Evolutionary conservation across 2,888 invertebrate genomes (phyloP), one percentile per base, ranked within the genome.

Genomic region (Cheilosia grossa): DNA sequence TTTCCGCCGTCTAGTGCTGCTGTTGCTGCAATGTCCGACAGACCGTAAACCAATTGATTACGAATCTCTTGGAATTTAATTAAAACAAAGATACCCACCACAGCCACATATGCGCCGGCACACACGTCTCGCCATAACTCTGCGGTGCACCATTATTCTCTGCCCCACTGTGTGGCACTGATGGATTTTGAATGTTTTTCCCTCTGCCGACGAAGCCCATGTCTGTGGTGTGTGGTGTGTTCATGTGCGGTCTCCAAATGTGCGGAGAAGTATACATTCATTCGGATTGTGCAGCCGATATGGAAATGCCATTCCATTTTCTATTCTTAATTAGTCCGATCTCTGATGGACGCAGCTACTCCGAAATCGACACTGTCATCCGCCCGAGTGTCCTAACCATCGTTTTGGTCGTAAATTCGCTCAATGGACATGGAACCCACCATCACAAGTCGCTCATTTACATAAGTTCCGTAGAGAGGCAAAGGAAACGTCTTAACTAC

Each of bases 131-230:
- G 75, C 49, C 75, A 81, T 77, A 81, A 77, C 70, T 67, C 74
- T 85, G 70, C 27, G 81, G 81, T 67, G 37, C 44, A 61, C 85
- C 85, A 85, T 75, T 75, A 85, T 75, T 81, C 80, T 81, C 72
- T 49, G 64, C 44, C 53, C 61, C 10, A 10, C 10, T 75, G 75
- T 77, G 75, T 77, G 85, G 81, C 81, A 81, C 81, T 85, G 85
- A 85, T 85, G 85, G 85, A 81, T 85, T 85, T 85, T 85, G 81
- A 81, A 85, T 85, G 85, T 85, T 85, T 83, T 70, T 67, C 44
- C 73, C 53, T 47, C 53, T 40, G 10, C 17, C 21, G 37, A 47
- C 37, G 24, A 24, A 24, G n/a, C 53, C 78, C 72, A 51, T 75
- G 85, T 81, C 81, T 85, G 85, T 33, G 33, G 75, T 85, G 85